Evolutionary conservation across 1,140 invertebrate species (phyloP).

Genomic region (Lepidotrigona ventralis): DNA sequence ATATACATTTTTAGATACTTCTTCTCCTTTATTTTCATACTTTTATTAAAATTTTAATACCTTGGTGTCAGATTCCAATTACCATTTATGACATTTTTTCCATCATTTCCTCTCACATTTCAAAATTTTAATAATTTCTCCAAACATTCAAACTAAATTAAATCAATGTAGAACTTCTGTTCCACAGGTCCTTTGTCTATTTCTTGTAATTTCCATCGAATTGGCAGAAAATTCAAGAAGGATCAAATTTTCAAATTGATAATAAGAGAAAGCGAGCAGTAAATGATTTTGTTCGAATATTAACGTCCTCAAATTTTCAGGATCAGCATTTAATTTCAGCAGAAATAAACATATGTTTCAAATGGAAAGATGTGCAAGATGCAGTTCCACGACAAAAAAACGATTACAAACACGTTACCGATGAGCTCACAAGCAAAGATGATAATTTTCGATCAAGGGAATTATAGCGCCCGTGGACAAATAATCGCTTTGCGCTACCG

Average conservation of each 20-base stretch:
- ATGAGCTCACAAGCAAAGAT: constrained; percentile 68
- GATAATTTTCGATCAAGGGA: constrained; percentile 64
- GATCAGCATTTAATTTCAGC: background rate
- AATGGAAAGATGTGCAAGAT: constrained; percentile 38
- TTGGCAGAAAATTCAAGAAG: background rate
- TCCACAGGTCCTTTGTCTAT: background rate
- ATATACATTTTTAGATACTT: too few relatives aligned
- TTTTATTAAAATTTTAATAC: background rate
- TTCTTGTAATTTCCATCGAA: background rate
- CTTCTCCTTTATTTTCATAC: background rate
- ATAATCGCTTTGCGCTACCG: constrained; percentile 56
- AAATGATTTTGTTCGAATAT: background rate
- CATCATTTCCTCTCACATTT: background rate
- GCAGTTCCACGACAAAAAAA: constrained; percentile 24
- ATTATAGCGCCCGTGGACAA: constrained; percentile 62
- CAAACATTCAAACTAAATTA: too few relatives aligned
- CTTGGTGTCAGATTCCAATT: background rate
- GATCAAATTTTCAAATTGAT: background rate
- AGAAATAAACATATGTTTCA: background rate
- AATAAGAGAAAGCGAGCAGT: background rate
- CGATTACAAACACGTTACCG: constrained; percentile 44
- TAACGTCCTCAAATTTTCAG: background rate
- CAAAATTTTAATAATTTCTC: background rate
- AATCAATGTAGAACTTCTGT: background rate
- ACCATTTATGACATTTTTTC: background rate